phyloP scores from a whole-genome alignment of 2,113 vertebrate species.

The Raja brachyura region DNA sequence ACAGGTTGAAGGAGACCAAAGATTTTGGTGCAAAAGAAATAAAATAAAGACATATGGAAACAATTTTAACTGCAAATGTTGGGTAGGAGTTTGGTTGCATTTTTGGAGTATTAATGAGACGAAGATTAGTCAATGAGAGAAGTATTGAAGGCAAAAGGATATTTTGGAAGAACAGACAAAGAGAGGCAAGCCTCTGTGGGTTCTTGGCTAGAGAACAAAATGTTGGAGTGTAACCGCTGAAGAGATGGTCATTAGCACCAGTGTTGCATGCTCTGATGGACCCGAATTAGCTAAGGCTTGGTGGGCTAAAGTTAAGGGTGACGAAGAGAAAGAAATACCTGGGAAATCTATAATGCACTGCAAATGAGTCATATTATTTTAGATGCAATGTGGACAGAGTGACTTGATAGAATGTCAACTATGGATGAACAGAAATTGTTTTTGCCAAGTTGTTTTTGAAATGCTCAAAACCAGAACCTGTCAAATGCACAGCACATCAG shows the following conservation, averaged over 20 bases:
- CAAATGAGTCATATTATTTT: not conserved
- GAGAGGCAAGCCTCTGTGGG: not conserved
- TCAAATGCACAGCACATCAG: not conserved
- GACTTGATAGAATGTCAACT: not conserved
- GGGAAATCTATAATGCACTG: not conserved
- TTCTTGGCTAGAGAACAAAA: not conserved
- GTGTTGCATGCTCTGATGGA: not conserved
- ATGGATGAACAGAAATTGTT: not conserved
- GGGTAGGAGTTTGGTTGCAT: not conserved
- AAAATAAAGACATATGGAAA: not conserved
- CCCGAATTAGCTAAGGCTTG: not conserved
- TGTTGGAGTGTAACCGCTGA: not conserved
- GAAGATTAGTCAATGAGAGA: not conserved
- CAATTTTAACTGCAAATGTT: not conserved
- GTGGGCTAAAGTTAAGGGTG: not conserved
- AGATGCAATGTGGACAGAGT: not conserved
- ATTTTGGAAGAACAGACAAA: not conserved
- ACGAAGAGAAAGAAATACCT: not conserved
- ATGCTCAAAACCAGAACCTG: not conserved
- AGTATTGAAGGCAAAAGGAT: not conserved
- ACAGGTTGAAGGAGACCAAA: not conserved
- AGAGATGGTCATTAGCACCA: not conserved
- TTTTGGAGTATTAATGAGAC: not conserved
- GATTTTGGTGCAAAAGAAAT: not conserved
- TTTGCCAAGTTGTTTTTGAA: not conserved